Conservation (phyloP, 2,888 invertebrate species). For the Protophormia terraenovae region DNA sequence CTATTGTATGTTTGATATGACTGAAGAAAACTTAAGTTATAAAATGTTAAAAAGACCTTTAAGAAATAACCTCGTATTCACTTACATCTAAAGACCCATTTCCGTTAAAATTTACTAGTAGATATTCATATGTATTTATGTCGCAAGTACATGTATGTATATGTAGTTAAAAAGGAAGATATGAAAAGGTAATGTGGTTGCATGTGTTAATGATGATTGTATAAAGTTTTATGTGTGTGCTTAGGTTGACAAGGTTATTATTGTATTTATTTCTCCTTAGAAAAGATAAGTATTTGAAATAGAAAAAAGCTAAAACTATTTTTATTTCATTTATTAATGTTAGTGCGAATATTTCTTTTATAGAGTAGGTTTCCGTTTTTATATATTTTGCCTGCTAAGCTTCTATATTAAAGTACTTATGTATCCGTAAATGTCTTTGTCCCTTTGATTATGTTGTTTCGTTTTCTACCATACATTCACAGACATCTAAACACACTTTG, state of each 20-base stretch:
- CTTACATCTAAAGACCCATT: not conserved
- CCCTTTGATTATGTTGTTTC: slow-evolving; percentile 47
- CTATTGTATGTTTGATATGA: too few species aligned
- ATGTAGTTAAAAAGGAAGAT: not conserved
- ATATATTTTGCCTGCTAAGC: slow-evolving; percentile 31
- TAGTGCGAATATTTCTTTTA: not conserved
- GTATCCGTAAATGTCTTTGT: slow-evolving; percentile 36
- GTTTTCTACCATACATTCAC: too few species aligned
- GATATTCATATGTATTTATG: too few species aligned
- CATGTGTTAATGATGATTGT: not conserved
- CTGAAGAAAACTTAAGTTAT: not conserved
- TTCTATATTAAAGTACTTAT: slow-evolving; percentile 42
- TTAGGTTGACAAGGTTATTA: slow-evolving; percentile 32
- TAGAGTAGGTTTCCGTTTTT: not conserved
- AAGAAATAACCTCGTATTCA: not conserved
- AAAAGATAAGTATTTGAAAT: not conserved
- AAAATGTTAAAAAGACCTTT: not conserved
- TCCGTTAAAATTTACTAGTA: not conserved
- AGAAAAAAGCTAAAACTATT: not conserved
- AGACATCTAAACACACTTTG: slow-evolving; percentile 42
- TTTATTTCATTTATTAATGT: slow-evolving; percentile 3
- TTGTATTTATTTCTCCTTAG: not conserved
- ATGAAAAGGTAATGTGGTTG: not conserved
- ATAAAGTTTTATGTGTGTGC: not conserved
- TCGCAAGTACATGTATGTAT: too few species aligned